phyloP scores from a whole-genome alignment of 2,888 invertebrate genomes.

The Megalurothrips usitatus region DNA sequence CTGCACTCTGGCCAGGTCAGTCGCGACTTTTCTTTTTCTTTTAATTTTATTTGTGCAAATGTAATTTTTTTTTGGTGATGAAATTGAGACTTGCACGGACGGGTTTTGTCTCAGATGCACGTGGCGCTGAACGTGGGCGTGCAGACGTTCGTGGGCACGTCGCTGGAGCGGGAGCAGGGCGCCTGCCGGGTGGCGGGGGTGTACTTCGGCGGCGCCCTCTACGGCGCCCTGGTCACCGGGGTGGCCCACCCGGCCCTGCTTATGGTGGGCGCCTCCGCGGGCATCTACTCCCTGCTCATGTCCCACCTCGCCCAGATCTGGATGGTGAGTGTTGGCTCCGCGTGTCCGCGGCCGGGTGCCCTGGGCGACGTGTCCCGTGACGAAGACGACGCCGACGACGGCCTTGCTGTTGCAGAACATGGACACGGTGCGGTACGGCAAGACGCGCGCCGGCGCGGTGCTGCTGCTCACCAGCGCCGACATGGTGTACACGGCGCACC shows the following conservation, averaged over 20 bases:
- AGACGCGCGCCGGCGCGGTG: slow-evolving; percentile 36
- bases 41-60: too few species aligned
- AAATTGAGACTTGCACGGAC: too few species aligned
- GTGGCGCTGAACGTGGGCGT: slow-evolving; percentile 70
- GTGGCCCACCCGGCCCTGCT: slow-evolving; percentile 68
- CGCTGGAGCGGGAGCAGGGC: slow-evolving; percentile 66
- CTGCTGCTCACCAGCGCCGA: slow-evolving; percentile 36
- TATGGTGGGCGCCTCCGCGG: slow-evolving; percentile 85
- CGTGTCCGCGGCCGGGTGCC: neutral
- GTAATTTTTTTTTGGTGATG: too few species aligned
- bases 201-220: slow-evolving; percentile 70
- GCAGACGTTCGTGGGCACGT: slow-evolving; percentile 55
- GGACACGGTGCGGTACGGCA: slow-evolving; percentile 35
- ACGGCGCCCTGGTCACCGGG: slow-evolving; percentile 70
- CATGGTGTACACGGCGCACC: slow-evolving; percentile 37
- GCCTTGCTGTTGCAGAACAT: slow-evolving; percentile 34
- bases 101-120: too few species aligned
- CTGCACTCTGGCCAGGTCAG: slow-evolving; percentile 10
- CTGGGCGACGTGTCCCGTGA: too few species aligned
- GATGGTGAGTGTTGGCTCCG: slow-evolving; percentile 50
- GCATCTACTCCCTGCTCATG: slow-evolving; percentile 81
- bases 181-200: slow-evolving; percentile 63
- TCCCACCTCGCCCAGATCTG: slow-evolving; percentile 82
- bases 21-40: too few species aligned
- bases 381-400: too few species aligned